Conservation (phyloP, 1,140 invertebrate species). For the Arctopsyche grandis region DNA sequence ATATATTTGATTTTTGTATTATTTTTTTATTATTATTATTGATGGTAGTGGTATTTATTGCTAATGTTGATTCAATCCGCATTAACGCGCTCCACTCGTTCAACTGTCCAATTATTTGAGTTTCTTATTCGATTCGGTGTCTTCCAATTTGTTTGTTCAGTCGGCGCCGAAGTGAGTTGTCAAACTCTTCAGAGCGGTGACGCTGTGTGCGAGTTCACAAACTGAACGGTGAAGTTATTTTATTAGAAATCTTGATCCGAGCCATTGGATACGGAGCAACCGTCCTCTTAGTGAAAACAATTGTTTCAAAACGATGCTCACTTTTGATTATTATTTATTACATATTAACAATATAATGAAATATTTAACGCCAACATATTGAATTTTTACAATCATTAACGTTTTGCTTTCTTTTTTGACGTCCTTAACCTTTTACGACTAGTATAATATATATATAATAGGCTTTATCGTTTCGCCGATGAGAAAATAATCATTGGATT, state of each 20-base stretch:
- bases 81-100: conserved; percentile 49
- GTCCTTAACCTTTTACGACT: too few relatives aligned
- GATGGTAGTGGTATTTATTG: not conserved
- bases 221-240: too few relatives aligned
- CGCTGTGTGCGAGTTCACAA: too few relatives aligned
- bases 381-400: not conserved
- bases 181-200: too few relatives aligned
- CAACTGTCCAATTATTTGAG: conserved; percentile 46
- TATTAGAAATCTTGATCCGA: conserved; percentile 46
- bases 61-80: not conserved
- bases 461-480: too few relatives aligned
- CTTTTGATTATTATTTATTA: conserved; percentile 25
- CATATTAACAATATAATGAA: too few relatives aligned
- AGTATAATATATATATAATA: too few relatives aligned
- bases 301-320: conserved; percentile 47
- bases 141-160: conserved; percentile 7
- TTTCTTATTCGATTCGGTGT: not conserved
- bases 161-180: not conserved
- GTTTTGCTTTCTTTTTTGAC: too few relatives aligned
- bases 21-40: not conserved
- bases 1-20: not conserved
- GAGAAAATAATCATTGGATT: too few relatives aligned
- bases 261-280: conserved; percentile 53
- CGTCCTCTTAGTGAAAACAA: conserved; percentile 49
- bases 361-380: conserved; percentile 2